Evolutionary conservation across 2,797 vertebrate species (phyloP).

Genomic region (Echiichthys vipera): DNA sequence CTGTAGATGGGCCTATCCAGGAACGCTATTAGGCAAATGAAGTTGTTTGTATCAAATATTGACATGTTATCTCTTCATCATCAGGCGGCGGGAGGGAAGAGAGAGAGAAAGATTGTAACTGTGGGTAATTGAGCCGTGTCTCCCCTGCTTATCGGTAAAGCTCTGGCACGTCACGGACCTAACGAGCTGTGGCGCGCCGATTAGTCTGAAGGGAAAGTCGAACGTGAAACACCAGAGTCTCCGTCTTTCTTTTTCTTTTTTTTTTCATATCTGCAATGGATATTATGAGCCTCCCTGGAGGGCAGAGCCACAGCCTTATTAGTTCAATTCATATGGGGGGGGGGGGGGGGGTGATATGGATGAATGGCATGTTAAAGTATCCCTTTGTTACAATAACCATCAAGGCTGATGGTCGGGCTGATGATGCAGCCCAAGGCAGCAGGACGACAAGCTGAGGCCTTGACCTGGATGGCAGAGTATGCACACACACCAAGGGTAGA

Average conservation of each 20-base stretch:
- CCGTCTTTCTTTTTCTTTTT: slow-evolving; percentile 68
- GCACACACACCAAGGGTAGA: slow-evolving; percentile 69
- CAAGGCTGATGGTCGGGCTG: slow-evolving; percentile 78
- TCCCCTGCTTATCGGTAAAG: slow-evolving; percentile 84
- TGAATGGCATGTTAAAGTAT: slow-evolving; percentile 80
- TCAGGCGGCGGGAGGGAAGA: slow-evolving; percentile 69
- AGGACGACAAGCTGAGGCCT: slow-evolving; percentile 73
- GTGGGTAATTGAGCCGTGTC: slow-evolving; percentile 85
- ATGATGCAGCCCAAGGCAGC: slow-evolving; percentile 80
- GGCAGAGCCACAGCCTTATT: slow-evolving; percentile 84
- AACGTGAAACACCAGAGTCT: slow-evolving; percentile 82
- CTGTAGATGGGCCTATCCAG: slow-evolving; percentile 77
- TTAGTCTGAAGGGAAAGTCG: slow-evolving; percentile 84
- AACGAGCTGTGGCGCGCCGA: slow-evolving; percentile 85
- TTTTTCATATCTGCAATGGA: slow-evolving; percentile 80
- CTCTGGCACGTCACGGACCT: slow-evolving; percentile 82
- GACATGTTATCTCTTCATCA: slow-evolving; percentile 84
- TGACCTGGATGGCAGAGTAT: slow-evolving; percentile 75
- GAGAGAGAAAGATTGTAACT: slow-evolving; percentile 82
- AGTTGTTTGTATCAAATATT: slow-evolving; percentile 86
- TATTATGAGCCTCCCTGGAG: slow-evolving; percentile 84
- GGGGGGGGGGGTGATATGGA: slow-evolving; percentile 79
- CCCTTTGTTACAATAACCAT: slow-evolving; percentile 85
- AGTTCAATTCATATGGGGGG: slow-evolving; percentile 84
- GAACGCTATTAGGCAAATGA: slow-evolving; percentile 83